phyloP scores from a whole-genome alignment of 2,797 vertebrate genomes.

The Alfaro cultratus region DNA sequence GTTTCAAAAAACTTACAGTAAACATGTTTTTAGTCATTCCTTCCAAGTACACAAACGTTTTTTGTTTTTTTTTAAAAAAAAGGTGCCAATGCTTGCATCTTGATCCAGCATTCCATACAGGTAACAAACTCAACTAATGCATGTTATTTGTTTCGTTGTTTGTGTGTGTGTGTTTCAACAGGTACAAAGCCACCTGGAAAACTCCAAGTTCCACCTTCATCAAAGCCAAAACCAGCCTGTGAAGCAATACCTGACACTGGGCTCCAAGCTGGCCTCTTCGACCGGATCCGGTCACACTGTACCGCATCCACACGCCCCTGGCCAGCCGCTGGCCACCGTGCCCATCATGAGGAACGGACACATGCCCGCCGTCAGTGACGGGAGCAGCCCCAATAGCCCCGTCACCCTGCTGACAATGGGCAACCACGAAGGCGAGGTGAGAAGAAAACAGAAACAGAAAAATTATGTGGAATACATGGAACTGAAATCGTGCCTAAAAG shows the following conservation, averaged over 20 bases:
- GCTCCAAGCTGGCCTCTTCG: slow-evolving; percentile 82
- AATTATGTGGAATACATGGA: slow-evolving; percentile 33
- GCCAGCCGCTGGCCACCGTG: slow-evolving; percentile 77
- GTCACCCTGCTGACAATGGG: slow-evolving; percentile 86
- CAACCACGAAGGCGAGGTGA: slow-evolving; percentile 86
- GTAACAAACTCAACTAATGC: background rate
- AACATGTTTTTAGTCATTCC: slow-evolving; percentile 12
- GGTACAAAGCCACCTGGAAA: slow-evolving; percentile 93
- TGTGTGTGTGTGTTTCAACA: slow-evolving; percentile 49
- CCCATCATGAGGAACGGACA: slow-evolving; percentile 85
- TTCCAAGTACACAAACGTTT: background rate
- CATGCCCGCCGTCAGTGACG: slow-evolving; percentile 78
- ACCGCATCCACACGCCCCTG: slow-evolving; percentile 76
- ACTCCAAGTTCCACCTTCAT: slow-evolving; percentile 89
- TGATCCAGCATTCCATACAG: background rate
- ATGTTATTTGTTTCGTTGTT: background rate
- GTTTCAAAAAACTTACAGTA: slow-evolving; percentile 1
- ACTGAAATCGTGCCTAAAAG: slow-evolving; percentile 49
- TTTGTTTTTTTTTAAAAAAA: background rate
- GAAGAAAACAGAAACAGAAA: slow-evolving; percentile 34
- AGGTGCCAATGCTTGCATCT: background rate
- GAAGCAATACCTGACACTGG: slow-evolving; percentile 91
- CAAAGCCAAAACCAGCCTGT: slow-evolving; percentile 90
- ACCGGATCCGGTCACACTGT: slow-evolving; percentile 78
- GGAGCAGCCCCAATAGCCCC: slow-evolving; percentile 80